Conservation (phyloP, 1,140 invertebrate genomes). For the Drosophila azteca region DNA sequence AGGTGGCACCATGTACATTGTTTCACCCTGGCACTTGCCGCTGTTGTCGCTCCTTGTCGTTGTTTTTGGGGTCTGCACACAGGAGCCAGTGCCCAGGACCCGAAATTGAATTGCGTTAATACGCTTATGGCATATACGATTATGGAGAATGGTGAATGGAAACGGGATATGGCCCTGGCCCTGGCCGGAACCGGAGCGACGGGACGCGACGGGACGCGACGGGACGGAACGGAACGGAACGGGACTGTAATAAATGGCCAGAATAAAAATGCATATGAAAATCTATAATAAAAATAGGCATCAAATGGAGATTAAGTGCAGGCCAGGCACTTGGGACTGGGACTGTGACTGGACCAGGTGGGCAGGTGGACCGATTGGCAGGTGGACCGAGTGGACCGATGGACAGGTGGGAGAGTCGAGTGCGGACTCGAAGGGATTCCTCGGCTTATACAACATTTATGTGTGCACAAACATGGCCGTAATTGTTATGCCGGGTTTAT, state of each 20-base stretch:
- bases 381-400: too few relatives aligned
- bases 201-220: conserved; percentile 1
- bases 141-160: conserved; percentile 15
- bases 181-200: neutral
- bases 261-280: conserved; percentile 73
- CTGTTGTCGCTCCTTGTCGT: conserved; percentile 15
- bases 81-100: conserved; percentile 8
- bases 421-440: conserved; percentile 15
- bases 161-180: too few relatives aligned
- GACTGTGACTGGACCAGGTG: conserved; percentile 29
- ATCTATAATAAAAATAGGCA: conserved; percentile 67
- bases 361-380: neutral
- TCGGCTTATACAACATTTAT: conserved; percentile 42
- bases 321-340: conserved; percentile 41
- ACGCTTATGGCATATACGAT: conserved; percentile 73
- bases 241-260: conserved; percentile 58
- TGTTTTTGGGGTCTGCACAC: conserved; percentile 27
- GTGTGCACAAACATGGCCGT: conserved; percentile 41
- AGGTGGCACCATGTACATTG: conserved; percentile 57
- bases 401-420: too few relatives aligned
- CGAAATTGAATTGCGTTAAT: conserved; percentile 79
- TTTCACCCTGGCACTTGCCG: conserved; percentile 12
- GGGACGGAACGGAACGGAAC: too few relatives aligned
- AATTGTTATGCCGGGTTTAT: conserved; percentile 50
- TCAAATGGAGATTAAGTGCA: conserved; percentile 75